Percentiles rank a stretch among this genome's conserved stretches.
These are phyloP conservation scores for Dicyrtomina minuta DNA, from an alignment of 2,888 invertebrate species.

Conservation along the genomic window DNA sequence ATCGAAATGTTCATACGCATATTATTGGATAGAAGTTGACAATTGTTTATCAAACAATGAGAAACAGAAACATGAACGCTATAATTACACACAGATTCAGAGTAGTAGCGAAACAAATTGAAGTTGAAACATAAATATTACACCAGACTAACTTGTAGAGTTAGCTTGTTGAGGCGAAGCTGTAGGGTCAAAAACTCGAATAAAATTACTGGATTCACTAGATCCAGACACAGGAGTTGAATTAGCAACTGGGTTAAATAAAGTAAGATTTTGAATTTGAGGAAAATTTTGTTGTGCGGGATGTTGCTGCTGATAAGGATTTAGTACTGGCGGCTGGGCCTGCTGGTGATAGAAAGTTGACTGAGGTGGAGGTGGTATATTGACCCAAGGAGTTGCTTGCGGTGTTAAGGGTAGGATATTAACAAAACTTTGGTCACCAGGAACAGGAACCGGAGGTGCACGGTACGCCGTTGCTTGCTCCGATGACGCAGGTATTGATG, in stretches of 20 bases:
- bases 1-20: too few relatives aligned
- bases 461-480: too few relatives aligned
- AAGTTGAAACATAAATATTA: too few relatives aligned
- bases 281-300: conserved; percentile 32
- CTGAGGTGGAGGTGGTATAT: conserved; percentile 18
- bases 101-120: too few relatives aligned
- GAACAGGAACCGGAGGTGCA: conserved; percentile 4
- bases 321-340: conserved; percentile 27
- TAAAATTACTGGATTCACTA: conserved; percentile 36
- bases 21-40: too few relatives aligned
- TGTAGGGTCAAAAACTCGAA: conserved; percentile 51
- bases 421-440: conserved; percentile 10
- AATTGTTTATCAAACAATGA: too few relatives aligned
- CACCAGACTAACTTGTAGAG: too few relatives aligned
- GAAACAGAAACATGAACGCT: too few relatives aligned
- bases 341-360: too few relatives aligned
- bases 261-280: conserved; percentile 40
- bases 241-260: conserved; percentile 53
- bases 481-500: not conserved
- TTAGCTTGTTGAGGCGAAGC: conserved; percentile 32
- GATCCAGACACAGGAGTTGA: conserved; percentile 45
- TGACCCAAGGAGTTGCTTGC: conserved; percentile 23
- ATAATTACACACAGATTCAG: too few relatives aligned
- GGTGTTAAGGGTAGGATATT: conserved; percentile 16
- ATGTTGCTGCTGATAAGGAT: conserved; percentile 31